These are phyloP conservation scores for Panagrolaimus sp. DNA, from an alignment of 1,140 invertebrate genomes.

Conservation along the genomic window DNA sequence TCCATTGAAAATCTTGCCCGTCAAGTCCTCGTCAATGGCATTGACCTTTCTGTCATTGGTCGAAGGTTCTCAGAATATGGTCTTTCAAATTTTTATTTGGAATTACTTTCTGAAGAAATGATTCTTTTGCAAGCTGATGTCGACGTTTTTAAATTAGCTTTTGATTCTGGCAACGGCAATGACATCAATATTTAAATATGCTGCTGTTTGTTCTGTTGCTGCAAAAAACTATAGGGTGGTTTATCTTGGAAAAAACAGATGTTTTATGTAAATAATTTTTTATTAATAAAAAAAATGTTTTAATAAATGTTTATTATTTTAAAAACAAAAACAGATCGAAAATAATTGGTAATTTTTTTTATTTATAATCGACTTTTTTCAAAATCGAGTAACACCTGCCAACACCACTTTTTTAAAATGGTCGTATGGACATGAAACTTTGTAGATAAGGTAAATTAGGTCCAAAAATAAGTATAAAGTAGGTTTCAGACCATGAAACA, in stretches of 20 bases:
- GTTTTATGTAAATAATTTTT: not conserved
- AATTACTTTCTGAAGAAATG: constrained; percentile 33
- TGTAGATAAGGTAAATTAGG: too few species aligned
- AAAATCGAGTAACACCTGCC: too few species aligned
- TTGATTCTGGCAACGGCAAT: constrained; percentile 26
- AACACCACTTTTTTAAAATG: too few species aligned
- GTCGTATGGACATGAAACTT: too few species aligned
- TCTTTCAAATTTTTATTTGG: constrained; percentile 26
- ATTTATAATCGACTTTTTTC: too few species aligned
- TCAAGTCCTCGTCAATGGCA: constrained; percentile 24
- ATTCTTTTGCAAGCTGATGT: constrained; percentile 35
- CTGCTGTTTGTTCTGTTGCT: too few species aligned
- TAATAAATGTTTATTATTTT: constrained; percentile 5
- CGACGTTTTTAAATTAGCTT: constrained; percentile 45
- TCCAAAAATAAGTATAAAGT: too few species aligned
- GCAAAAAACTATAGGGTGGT: not conserved
- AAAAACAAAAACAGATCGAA: too few species aligned
- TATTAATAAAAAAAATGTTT: not conserved
- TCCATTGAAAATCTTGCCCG: constrained; percentile 35
- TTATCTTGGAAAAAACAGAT: not conserved
- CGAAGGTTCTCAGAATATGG: constrained; percentile 27
- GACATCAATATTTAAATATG: not conserved
- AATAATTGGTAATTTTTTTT: too few species aligned
- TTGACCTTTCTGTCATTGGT: constrained; percentile 23
- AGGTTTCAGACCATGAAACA: too few species aligned